Evolutionary conservation across 2,888 invertebrate species (phyloP), one percentile per base, ranked within the genome.

Genomic region (Argyra leucocephala): DNA sequence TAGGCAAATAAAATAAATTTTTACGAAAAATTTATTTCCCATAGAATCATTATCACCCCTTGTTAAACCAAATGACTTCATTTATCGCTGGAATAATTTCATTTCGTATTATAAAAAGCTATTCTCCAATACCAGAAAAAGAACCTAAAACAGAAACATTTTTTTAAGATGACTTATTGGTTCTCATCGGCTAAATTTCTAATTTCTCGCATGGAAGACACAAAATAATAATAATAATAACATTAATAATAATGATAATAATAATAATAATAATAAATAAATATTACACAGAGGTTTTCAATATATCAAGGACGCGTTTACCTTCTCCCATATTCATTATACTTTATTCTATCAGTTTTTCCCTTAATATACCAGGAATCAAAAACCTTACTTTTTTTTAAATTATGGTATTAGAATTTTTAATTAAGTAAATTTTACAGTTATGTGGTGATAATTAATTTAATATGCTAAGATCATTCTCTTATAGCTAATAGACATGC

Each of bases 31-130:
- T 31, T 31, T 31, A 1, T 31, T 31, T 31, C 31, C 31, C 31
- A 31, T 31, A 12, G 31, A 31, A 31, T 31, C 31, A 48, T 48
- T 48, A 48, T 48, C 48, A n/a, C 48, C 48, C 48, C 48, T 48
- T 48, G 48, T 18, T 48, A 48, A 48, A 48, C 18, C 48, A 48
- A 48, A 48, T 48, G 48, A 48, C 48, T 48, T 48, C 48, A 48
- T 48, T 48, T 48, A 48, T 48, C 48, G 48, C 48, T 48, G 48
- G 48, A 48, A 48, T 48, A 48, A 48, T 48, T 48, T 48, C 48
- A 48, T 48, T n/a, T 10, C 31, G n/a, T 18, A 48, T 10, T n/a
- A 48, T 48, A 48, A 2, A 48, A 18, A n/a, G 5, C 5, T 37
- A 15, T n/a, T n/a, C n/a, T n/a, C n/a, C n/a, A n/a, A n/a, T n/a